Percentiles rank a stretch among this genome's conserved stretches.
Conservation (phyloP, 2,797 vertebrate species). For the Tenualosa thibaudeaui region DNA sequence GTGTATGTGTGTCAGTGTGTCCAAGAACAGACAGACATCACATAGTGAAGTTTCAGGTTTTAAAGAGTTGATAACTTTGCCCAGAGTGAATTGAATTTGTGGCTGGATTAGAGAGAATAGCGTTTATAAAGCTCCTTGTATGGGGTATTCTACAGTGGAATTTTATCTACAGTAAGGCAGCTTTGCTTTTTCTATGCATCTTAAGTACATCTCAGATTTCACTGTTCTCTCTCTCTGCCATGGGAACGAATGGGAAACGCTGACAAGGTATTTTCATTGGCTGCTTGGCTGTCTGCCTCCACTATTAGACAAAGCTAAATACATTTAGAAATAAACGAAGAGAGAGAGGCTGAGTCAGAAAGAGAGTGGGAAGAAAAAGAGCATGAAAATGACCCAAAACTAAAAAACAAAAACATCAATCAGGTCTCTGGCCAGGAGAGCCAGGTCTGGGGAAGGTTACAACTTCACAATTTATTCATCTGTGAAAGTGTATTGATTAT, state of each 20-base stretch:
- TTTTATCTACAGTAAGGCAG: neutral
- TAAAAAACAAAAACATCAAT: constrained; percentile 52
- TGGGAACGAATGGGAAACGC: constrained; percentile 70
- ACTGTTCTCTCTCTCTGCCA: constrained; percentile 66
- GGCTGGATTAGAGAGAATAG: neutral
- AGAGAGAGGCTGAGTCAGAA: neutral
- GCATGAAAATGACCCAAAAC: constrained; percentile 62
- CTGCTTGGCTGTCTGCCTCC: constrained; percentile 56
- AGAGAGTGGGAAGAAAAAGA: constrained; percentile 23
- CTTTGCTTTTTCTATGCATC: constrained; percentile 27
- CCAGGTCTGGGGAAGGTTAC: constrained; percentile 39
- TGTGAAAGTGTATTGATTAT: constrained; percentile 1
- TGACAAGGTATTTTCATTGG: constrained; percentile 71
- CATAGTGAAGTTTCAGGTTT: no score
- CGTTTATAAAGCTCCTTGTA: neutral
- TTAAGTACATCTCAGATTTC: constrained; percentile 50
- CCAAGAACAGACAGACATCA: neutral
- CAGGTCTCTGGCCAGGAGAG: constrained; percentile 40
- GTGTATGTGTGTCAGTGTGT: neutral
- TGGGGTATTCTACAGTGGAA: neutral
- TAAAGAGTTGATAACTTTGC: neutral
- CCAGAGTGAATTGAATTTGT: neutral
- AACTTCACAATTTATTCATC: constrained; percentile 43
- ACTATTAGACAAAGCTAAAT: constrained; percentile 46
- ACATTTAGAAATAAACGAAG: constrained; percentile 51